Percentiles rank a stretch among this genome's conserved stretches.
Evolutionary conservation across 2,888 invertebrate species (phyloP).

Genomic region (Arrhopalites spinosus): DNA sequence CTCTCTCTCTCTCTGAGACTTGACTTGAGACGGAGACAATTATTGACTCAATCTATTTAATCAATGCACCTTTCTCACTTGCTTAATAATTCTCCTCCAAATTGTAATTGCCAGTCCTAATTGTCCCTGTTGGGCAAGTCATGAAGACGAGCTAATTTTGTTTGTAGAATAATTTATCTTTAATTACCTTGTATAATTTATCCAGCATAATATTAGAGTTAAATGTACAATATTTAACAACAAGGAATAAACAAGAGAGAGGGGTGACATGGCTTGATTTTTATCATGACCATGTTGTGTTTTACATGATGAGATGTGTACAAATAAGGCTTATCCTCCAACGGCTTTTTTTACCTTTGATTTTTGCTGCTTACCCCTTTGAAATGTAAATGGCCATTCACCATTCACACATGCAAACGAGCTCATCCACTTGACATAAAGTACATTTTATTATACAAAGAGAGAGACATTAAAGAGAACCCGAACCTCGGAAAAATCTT

Average conservation of each 20-base stretch:
- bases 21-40: too few relatives aligned
- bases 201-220: neutral
- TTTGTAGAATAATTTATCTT: constrained; percentile 5
- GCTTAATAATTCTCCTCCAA: too few relatives aligned
- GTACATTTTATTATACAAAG: neutral
- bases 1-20: too few relatives aligned
- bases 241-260: neutral
- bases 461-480: constrained; percentile 4
- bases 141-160: neutral
- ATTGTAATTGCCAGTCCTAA: too few relatives aligned
- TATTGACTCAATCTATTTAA: too few relatives aligned
- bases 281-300: constrained; percentile 10
- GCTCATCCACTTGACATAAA: neutral
- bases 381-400: neutral
- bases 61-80: too few relatives aligned
- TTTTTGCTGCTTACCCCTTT: neutral
- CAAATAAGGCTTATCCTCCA: constrained; percentile 13
- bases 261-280: constrained; percentile 11
- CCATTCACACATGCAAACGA: neutral
- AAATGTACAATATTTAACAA: neutral
- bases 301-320: constrained; percentile 1
- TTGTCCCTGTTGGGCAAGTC: too few relatives aligned
- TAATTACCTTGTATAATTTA: constrained; percentile 9
- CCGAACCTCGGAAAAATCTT: constrained; percentile 28
- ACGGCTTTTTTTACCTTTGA: neutral